Evolutionary conservation across 2,888 invertebrate species (phyloP), one percentile per base, ranked within the genome.

Genomic region (Brenthis daphne): DNA sequence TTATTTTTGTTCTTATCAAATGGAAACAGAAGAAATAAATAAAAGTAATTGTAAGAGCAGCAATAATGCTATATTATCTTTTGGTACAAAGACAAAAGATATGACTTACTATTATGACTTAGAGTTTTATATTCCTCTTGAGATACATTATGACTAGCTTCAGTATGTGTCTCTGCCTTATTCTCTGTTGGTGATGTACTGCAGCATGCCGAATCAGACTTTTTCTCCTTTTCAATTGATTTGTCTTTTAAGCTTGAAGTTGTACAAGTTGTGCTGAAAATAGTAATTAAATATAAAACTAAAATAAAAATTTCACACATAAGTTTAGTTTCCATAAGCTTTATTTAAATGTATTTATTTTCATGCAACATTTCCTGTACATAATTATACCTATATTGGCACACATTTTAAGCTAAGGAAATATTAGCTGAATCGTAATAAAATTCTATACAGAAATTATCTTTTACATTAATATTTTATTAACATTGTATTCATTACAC

Each of bases 141-240:
- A 79, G 85, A 82, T 85, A 84, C 69, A 82, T 85, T 88, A 77
- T 90, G 92, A 92, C 92, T 92, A 92, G 92, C 83, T 83, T 87
- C 84, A 76, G 85, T 83, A 81, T 84, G 72, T 51, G 57, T 77
- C 69, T 81, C 80, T 48, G 81, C 80, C 67, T 81, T 81, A 72
- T 82, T 84, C 74, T 79, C 76, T 61, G 73, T 74, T 69, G 79
- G 74, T 64, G 82, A 76, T 43, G 80, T 79, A 73, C 84, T 87
- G 54, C 84, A 82, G 13, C 81, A 80, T 1, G 84, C 77, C 0
- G 76, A 75, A 12, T 82, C 84, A 55, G 76, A 67, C 48, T 74
- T 76, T 53, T 81, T 82, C 14, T 80, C 80, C 71, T 81, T 84
- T 74, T 80, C 80, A 66, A 83, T 85, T 65, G 77, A 75, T 71